Evolutionary conservation across 2,113 vertebrate species (phyloP).

Genomic region (Amphiprion percula): DNA sequence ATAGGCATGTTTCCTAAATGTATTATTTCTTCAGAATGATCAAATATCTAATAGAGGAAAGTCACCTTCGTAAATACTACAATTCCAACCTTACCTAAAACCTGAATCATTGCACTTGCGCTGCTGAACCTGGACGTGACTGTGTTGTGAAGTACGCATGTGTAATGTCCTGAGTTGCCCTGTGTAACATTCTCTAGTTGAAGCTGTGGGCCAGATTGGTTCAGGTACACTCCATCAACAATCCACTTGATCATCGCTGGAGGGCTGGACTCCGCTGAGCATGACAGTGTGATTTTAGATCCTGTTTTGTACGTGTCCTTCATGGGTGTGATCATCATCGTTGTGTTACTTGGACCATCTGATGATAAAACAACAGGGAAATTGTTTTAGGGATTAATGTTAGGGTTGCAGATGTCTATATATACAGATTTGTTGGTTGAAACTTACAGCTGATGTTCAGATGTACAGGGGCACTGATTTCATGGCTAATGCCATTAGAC

Average conservation of each 20-base stretch:
- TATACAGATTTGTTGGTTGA: not conserved
- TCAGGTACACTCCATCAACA: constrained; percentile 41
- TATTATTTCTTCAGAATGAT: too few relatives aligned
- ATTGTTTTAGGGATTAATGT: not conserved
- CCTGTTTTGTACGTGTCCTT: constrained; percentile 49
- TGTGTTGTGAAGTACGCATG: constrained; percentile 73
- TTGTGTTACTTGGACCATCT: constrained; percentile 79
- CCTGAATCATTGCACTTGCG: constrained; percentile 29
- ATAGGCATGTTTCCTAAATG: too few relatives aligned
- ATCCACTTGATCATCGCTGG: constrained; percentile 69
- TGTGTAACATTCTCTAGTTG: constrained; percentile 30
- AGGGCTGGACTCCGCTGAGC: constrained; percentile 75
- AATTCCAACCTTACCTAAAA: constrained; percentile 70
- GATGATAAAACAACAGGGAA: not conserved
- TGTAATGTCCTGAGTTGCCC: constrained; percentile 73
- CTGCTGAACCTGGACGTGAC: constrained; percentile 64
- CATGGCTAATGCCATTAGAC: constrained; percentile 71
- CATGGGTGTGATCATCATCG: constrained; percentile 49
- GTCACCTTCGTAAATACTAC: not conserved
- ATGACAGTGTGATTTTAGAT: constrained; percentile 72
- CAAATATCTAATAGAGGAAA: not conserved
- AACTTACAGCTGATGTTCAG: constrained; percentile 84
- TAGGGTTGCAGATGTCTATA: not conserved
- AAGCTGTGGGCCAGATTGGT: constrained; percentile 26
- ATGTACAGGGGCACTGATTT: constrained; percentile 26